A percentile compares a stretch with the other conserved stretches of the same genome.
Evolutionary conservation across 2,888 invertebrate species (phyloP).

Genomic region (Lithophane leautieri): DNA sequence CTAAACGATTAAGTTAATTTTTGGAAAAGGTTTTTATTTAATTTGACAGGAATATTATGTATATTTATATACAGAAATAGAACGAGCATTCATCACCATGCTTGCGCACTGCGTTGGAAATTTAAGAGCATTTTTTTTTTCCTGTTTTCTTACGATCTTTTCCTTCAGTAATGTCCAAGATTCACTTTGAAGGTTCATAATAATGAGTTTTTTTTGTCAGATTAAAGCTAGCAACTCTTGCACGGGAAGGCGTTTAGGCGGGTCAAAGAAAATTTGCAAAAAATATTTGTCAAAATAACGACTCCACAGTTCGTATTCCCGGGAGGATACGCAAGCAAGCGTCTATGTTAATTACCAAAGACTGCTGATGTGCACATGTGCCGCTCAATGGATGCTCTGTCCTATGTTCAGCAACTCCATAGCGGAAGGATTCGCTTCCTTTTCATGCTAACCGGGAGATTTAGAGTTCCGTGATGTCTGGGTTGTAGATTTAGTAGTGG

Average conservation of each 20-base stretch:
- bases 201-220: neutral
- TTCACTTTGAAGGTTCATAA: neutral
- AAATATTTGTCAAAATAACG: neutral
- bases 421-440: slow-evolving; percentile 67
- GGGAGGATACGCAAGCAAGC: slow-evolving; percentile 81
- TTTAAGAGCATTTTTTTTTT: neutral
- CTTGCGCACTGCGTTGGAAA: too few relatives aligned
- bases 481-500: neutral
- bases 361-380: slow-evolving; percentile 79
- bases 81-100: neutral
- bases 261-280: neutral
- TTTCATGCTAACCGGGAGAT: slow-evolving; percentile 41
- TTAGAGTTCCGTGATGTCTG: slow-evolving; percentile 19
- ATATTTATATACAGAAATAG: too few relatives aligned
- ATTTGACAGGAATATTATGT: neutral
- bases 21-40: neutral
- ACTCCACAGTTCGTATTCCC: slow-evolving; percentile 75
- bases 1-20: neutral
- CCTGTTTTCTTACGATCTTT: neutral
- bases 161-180: neutral
- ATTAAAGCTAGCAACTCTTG: neutral
- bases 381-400: slow-evolving; percentile 69
- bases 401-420: slow-evolving; percentile 36
- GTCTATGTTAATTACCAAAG: slow-evolving; percentile 88
- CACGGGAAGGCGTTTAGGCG: too few relatives aligned